Evolutionary conservation across 2,113 vertebrate species (phyloP).

Genomic region (Semicossyphus pulcher): DNA sequence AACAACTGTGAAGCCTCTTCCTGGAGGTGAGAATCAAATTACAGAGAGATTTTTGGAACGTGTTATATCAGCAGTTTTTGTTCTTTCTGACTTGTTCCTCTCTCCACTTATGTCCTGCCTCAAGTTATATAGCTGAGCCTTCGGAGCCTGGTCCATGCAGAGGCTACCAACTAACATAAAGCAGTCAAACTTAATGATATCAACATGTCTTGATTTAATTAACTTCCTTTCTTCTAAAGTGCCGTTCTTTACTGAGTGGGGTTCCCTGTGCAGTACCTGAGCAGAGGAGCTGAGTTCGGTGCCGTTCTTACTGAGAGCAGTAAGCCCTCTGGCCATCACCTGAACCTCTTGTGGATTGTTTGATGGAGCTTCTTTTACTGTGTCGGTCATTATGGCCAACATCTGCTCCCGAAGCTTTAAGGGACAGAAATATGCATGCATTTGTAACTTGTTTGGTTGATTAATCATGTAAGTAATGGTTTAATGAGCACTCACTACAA

Average conservation of each 20-base stretch:
- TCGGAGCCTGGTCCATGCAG: too few species aligned
- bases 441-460: too few species aligned
- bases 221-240: too few species aligned
- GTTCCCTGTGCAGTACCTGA: conserved; percentile 79
- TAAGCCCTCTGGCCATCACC: conserved; percentile 81
- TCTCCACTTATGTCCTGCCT: background rate
- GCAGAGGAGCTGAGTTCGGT: conserved; percentile 82
- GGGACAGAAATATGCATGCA: conserved; percentile 5
- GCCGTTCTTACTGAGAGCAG: conserved; percentile 75
- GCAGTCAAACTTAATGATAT: too few species aligned
- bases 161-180: too few species aligned
- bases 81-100: background rate
- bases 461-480: too few species aligned
- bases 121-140: too few species aligned
- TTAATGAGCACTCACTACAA: too few species aligned
- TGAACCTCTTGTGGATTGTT: conserved; percentile 77
- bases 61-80: background rate
- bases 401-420: conserved; percentile 87
- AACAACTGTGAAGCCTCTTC: conserved; percentile 80
- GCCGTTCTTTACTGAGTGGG: background rate
- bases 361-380: conserved; percentile 28
- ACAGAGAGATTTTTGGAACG: background rate
- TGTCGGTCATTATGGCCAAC: conserved; percentile 79
- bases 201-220: too few species aligned
- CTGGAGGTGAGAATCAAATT: conserved; percentile 64